Evolutionary conservation across 2,113 vertebrate species (phyloP), one percentile per base, ranked within the genome.

Genomic region (Cottus gobio): DNA sequence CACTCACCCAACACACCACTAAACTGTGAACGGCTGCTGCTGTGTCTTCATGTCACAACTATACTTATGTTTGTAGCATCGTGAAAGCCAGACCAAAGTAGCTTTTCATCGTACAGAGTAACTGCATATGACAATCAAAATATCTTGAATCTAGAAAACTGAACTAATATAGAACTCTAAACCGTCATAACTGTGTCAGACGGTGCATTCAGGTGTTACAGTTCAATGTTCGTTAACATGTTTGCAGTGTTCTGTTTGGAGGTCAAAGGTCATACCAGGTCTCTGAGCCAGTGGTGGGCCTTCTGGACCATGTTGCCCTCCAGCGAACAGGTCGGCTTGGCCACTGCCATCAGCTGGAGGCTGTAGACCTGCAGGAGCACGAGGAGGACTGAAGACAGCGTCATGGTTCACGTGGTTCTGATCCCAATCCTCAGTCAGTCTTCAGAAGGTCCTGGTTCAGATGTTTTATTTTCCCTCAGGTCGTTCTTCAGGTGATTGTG

Each of bases 291-390:
- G 11, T 65, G 5, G 20, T 87, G 67, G 42, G 63, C 24, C 0
- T 0, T 0, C 37, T 1, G 1, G 10, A 81, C 67, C 24, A 83
- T 3, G 0, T 68, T 5, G 3, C 36, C 71, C 2, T 57, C 16
- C 44, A 91, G 30, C 5, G 0, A 31, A 44, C 90, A 91, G 2
- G 18, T 80, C 1, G 90, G 83, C 57, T 15, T 79, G 31, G 83
- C 68, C 7, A 54, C 67, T 71, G 52, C 62, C 26, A 80, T 60
- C 66, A 80, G 58, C 72, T 84, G 75, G 37, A 90, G 63, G 71
- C 75, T 77, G 76, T 71, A 88, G 48, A 91, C 36, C 3, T 85
- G 84, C 67, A 91, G 57, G 26, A 84, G 6, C 18, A 80, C 0
- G 12, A 90, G 30, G 13, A 84, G 39, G n/a, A 78, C 5, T 2